Conservation (phyloP, 1,140 invertebrate genomes). For the Pseudomyrmex dendroicus region DNA sequence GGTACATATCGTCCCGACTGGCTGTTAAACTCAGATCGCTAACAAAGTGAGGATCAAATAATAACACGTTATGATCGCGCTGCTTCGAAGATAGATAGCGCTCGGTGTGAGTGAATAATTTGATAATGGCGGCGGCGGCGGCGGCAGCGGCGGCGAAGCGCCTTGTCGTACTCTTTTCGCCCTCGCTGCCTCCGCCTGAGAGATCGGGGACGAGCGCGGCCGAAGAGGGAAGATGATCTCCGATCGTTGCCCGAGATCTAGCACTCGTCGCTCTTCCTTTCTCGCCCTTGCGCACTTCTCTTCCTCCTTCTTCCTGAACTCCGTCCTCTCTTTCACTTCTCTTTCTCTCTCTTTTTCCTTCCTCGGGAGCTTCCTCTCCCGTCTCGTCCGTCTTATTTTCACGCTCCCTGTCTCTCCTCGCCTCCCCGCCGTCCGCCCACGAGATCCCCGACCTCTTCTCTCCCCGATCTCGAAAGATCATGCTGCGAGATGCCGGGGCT, state of each 20-base stretch:
- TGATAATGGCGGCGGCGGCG: conserved; percentile 80
- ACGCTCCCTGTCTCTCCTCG: conserved; percentile 35
- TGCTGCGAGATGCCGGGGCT: conserved; percentile 75
- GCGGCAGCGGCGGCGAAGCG: conserved; percentile 59
- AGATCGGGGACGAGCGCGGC: conserved; percentile 60
- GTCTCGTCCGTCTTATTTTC: conserved; percentile 47
- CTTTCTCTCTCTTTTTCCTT: conserved; percentile 18
- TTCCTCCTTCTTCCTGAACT: conserved; percentile 10
- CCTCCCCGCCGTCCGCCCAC: conserved; percentile 38
- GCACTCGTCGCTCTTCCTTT: conserved; percentile 68
- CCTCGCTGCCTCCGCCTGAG: conserved; percentile 61
- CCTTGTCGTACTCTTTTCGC: conserved; percentile 65
- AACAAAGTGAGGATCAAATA: conserved; percentile 85
- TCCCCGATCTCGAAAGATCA: conserved; percentile 72
- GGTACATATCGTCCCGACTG: conserved; percentile 71
- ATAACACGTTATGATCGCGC: conserved; percentile 83
- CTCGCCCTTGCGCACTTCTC: not conserved
- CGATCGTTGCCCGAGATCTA: conserved; percentile 81
- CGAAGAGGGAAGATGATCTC: conserved; percentile 71
- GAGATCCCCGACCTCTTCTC: conserved; percentile 48
- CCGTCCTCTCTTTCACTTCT: conserved; percentile 41
- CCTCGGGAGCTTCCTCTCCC: not conserved
- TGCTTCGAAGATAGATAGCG: conserved; percentile 82
- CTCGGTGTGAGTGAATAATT: conserved; percentile 84
- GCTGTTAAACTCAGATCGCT: conserved; percentile 82